A percentile compares a stretch with the other conserved stretches of the same genome.
These are phyloP conservation scores for Hippopotamus amphibius DNA, from an alignment of 2,113 vertebrate genomes.

Conservation along the genomic window DNA sequence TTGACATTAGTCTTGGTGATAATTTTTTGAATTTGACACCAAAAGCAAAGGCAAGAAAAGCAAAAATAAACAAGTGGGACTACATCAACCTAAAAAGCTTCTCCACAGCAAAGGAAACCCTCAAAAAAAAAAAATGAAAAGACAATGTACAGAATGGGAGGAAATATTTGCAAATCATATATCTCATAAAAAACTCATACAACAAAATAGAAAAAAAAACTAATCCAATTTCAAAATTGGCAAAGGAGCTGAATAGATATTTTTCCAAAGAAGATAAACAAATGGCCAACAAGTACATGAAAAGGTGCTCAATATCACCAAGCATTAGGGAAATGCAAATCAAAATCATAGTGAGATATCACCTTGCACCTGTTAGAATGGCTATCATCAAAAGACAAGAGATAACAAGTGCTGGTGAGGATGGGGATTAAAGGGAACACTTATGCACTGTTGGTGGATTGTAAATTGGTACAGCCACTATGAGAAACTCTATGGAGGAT, in stretches of 20 bases:
- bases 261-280: neutral
- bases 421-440: neutral
- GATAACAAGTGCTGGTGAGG: neutral
- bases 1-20: neutral
- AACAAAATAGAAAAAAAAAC: neutral
- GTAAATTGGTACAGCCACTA: neutral
- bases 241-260: neutral
- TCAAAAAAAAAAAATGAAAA: neutral
- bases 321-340: neutral
- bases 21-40: neutral
- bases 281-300: neutral
- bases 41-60: neutral
- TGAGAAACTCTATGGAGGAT: neutral
- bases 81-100: neutral
- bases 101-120: neutral
- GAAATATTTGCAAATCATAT: neutral
- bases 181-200: neutral
- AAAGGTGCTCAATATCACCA: neutral
- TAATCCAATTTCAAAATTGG: neutral
- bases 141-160: neutral
- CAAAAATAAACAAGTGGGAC: neutral
- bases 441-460: neutral
- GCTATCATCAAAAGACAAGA: neutral
- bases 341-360: neutral
- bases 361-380: neutral